Evolutionary conservation across 2,113 vertebrate species (phyloP).

Genomic region (Plectropomus leopardus): DNA sequence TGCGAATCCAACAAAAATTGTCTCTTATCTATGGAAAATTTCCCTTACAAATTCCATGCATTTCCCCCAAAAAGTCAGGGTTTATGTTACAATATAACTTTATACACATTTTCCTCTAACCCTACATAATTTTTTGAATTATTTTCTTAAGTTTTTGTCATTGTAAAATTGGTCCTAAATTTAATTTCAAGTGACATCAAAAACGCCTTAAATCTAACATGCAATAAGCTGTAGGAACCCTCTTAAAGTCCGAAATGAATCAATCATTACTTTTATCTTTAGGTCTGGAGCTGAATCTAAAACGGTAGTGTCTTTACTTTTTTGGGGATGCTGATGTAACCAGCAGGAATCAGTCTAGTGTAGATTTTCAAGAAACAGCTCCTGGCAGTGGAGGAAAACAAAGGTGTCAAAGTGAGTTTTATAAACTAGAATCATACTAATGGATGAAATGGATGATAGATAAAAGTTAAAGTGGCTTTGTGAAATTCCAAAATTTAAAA

Average conservation of each 20-base stretch:
- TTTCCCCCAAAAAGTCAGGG: too few species aligned
- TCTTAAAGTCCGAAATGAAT: constrained; percentile 5
- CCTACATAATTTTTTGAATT: too few species aligned
- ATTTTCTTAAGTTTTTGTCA: too few species aligned
- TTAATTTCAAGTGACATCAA: too few species aligned
- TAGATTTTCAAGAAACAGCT: not conserved
- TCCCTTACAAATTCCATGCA: too few species aligned
- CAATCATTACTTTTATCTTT: not conserved
- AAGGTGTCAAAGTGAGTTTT: not conserved
- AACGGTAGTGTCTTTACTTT: not conserved
- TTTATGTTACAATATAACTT: too few species aligned
- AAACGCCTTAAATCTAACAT: too few species aligned
- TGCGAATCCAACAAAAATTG: too few species aligned
- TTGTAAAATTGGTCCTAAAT: too few species aligned
- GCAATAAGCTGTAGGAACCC: too few species aligned
- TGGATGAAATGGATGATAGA: not conserved
- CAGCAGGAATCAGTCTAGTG: not conserved
- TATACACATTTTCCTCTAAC: too few species aligned
- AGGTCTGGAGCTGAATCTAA: not conserved
- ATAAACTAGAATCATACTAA: not conserved
- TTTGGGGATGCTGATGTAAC: not conserved
- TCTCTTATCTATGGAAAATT: too few species aligned
- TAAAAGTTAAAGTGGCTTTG: constrained; percentile 1
- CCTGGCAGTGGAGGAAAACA: not conserved
- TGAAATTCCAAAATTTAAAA: constrained; percentile 15